These are phyloP conservation scores for Leistus spinibarbis DNA, from an alignment of 2,888 invertebrate genomes.

Conservation along the genomic window DNA sequence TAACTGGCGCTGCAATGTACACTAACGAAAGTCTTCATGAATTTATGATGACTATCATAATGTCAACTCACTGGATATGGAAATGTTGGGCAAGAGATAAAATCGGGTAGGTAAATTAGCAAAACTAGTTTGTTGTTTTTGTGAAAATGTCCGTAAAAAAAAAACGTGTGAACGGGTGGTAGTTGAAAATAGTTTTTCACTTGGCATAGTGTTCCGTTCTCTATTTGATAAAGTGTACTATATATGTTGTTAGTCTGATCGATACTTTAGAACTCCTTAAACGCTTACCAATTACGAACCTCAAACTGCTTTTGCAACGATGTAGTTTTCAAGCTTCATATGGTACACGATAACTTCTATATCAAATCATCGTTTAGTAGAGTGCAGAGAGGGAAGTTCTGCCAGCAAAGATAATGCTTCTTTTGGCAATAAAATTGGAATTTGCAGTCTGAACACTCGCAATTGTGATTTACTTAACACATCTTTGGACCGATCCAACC, in stretches of 20 bases:
- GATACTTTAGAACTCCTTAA: conserved; percentile 1
- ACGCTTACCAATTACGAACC: neutral
- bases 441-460: neutral
- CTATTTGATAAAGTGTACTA: neutral
- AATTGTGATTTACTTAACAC: neutral
- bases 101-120: too few relatives aligned
- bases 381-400: neutral
- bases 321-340: neutral
- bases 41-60: too few relatives aligned
- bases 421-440: neutral
- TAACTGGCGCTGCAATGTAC: neutral
- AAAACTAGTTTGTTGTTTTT: too few relatives aligned
- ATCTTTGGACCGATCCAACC: neutral
- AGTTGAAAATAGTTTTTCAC: neutral
- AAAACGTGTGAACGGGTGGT: neutral
- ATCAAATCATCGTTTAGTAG: neutral
- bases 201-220: neutral
- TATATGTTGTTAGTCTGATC: neutral
- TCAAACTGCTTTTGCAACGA: neutral
- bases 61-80: too few relatives aligned
- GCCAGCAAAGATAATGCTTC: neutral
- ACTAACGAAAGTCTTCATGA: too few relatives aligned
- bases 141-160: too few relatives aligned
- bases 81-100: too few relatives aligned
- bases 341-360: neutral